Percentiles rank a stretch among this genome's conserved stretches.
These are phyloP conservation scores for Meghimatium bilineatum DNA, from an alignment of 2,888 invertebrate species.

Conservation along the genomic window DNA sequence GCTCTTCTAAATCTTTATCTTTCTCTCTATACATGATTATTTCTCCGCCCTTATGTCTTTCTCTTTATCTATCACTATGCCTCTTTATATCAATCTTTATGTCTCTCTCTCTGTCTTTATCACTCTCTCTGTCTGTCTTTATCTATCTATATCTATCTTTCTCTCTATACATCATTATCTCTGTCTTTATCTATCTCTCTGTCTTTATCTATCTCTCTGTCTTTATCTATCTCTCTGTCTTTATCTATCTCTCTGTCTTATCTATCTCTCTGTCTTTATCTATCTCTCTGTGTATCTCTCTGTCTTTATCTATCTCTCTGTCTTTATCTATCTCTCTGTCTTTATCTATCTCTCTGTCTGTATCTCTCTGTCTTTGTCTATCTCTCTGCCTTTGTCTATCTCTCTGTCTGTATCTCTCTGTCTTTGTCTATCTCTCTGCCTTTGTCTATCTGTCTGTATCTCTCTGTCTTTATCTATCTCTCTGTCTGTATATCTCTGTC, in stretches of 20 bases:
- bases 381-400: background rate
- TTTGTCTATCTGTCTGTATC: background rate
- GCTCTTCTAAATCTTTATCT: no score
- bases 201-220: background rate
- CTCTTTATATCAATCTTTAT: background rate
- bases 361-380: background rate
- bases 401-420: background rate
- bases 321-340: background rate
- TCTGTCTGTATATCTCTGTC: no score
- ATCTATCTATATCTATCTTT: background rate
- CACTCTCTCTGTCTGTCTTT: background rate
- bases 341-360: background rate
- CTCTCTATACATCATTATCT: background rate
- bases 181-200: background rate
- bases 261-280: background rate
- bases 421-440: background rate
- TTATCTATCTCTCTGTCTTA: no score
- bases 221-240: background rate
- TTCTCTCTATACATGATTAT: no score
- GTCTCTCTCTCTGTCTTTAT: background rate
- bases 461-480: background rate
- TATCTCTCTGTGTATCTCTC: no score
- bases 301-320: no score
- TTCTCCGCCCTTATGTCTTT: no score
- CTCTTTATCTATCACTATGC: no score